Base-by-base conservation (phyloP, 2,797 vertebrate genomes). In the Pseudomugil gertrudae region DNA sequence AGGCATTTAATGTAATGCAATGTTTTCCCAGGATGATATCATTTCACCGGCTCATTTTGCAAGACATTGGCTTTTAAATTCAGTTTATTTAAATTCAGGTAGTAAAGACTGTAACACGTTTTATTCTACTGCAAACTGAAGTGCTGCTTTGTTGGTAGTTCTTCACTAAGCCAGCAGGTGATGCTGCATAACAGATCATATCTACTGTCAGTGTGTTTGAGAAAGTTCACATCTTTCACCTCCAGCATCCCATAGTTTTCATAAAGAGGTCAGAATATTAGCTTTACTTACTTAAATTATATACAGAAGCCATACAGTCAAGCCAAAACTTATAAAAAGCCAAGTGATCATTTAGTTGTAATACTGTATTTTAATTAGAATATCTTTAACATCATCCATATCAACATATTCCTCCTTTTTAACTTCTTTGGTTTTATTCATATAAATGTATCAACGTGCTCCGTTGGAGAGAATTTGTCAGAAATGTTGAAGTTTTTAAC, bases 141-240 rank as follows among this genome's bases (percentile, higher is more conserved):
- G 10, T 26, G 13, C 29, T 57, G 50, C 26, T 56, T 26, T 69
- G 60, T 86, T 88, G 84, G 84, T 85, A 92, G 74, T 92, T 92
- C 87, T 91, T 87, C 87, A 86, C 78, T 82, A 61, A 85, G 63
- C 91, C 91, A 92, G 87, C 86, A 92, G 91, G 86, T 90, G 89
- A 81, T 89, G 90, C 90, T 91, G 71, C 84, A 67, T 73, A 84
- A 87, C 90, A 86, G 87, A 83, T 85, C 87, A 90, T 90, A 27
- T 71, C 56, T 55, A 54, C 53, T 68, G 33, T 50, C 56, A 47
- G 4, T 24, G 3, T 29, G 56, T 54, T n/a, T n/a, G 40, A 60
- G 21, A 9, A 38, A 59, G 13, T 38, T 21, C 26, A 24, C 13
- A 66, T 48, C 0, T 62, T 5, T 2, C 24, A 52, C 19, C 13